phyloP scores from a whole-genome alignment of 2,113 vertebrate species.

The Dendrocopos noguchii region DNA sequence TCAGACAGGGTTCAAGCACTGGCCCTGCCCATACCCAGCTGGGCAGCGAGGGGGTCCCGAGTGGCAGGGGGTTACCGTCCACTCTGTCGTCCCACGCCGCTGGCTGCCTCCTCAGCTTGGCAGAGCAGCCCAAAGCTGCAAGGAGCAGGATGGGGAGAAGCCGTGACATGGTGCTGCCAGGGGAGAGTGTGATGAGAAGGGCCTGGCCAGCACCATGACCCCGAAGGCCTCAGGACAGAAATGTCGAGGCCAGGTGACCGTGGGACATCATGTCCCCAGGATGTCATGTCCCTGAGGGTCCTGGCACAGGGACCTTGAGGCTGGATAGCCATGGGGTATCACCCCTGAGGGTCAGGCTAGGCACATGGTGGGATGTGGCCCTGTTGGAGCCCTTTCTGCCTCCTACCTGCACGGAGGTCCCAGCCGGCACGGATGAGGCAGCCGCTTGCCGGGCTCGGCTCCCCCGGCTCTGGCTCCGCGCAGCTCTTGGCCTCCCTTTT shows the following conservation, averaged over 20 bases:
- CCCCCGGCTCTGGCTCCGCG: background rate
- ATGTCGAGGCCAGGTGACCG: background rate
- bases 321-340: rapidly evolving
- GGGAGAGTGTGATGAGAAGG: background rate
- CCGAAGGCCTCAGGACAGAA: background rate
- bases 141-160: slow-evolving; percentile 54
- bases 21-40: background rate
- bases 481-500: background rate
- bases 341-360: rapidly evolving
- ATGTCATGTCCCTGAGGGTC: background rate
- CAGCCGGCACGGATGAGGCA: rapidly evolving
- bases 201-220: background rate
- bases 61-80: slow-evolving; percentile 43
- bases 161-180: background rate
- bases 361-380: rapidly evolving
- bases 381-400: background rate
- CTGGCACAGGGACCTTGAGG: too few species aligned
- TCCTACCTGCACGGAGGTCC: background rate
- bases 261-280: rapidly evolving
- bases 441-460: background rate
- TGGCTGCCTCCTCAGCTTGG: slow-evolving; percentile 65
- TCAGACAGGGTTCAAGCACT: background rate
- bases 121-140: slow-evolving; percentile 42
- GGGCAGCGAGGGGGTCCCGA: background rate
- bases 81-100: slow-evolving; percentile 53